A percentile compares a stretch with the other conserved stretches of the same genome.
Conservation (phyloP, 2,113 vertebrate genomes). For the Cryptotis parvus region DNA sequence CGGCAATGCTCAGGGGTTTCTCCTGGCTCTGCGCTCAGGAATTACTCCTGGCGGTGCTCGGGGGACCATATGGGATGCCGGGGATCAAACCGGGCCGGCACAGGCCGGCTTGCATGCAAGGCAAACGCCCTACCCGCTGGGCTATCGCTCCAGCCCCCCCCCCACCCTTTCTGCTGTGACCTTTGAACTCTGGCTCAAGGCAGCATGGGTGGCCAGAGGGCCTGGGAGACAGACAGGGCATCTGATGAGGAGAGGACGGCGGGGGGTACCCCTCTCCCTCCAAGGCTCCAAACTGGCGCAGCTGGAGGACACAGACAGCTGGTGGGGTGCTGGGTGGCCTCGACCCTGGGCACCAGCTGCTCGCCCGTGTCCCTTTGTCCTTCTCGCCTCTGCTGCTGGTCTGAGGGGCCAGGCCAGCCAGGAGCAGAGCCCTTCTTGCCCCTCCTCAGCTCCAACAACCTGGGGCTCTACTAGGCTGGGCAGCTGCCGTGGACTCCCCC, state of each 20-base stretch:
- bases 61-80: too few relatives aligned
- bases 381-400: neutral
- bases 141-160: too few relatives aligned
- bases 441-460: neutral
- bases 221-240: neutral
- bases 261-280: too few relatives aligned
- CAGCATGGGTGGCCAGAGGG: neutral
- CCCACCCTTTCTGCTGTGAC: neutral
- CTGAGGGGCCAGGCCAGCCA: neutral
- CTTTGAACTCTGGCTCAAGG: neutral
- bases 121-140: too few relatives aligned
- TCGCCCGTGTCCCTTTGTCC: neutral
- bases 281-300: too few relatives aligned
- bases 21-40: too few relatives aligned
- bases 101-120: too few relatives aligned
- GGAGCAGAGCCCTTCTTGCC: neutral
- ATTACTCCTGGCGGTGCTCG: too few relatives aligned
- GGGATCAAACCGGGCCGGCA: too few relatives aligned
- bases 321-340: neutral
- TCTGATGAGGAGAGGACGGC: neutral
- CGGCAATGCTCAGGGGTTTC: too few relatives aligned
- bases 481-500: neutral
- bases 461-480: neutral
- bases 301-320: neutral
- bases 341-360: neutral